Evolutionary conservation across 2,113 vertebrate species (phyloP).

Genomic region (Hoplias malabaricus): DNA sequence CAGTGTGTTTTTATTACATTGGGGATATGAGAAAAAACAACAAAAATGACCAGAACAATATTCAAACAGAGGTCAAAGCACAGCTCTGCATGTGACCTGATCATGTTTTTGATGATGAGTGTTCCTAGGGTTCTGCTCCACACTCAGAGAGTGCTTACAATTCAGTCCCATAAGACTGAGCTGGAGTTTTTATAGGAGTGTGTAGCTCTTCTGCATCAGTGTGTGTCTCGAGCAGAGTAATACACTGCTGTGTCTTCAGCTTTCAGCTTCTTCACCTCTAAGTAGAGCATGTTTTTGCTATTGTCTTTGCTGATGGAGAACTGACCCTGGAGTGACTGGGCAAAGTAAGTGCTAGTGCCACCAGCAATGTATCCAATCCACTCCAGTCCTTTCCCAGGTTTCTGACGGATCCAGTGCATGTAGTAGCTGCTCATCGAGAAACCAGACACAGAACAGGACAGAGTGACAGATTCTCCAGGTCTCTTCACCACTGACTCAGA

Average conservation of each 20-base stretch:
- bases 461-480: conserved; percentile 41
- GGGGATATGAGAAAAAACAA: no score
- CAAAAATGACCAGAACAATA: no score
- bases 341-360: conserved; percentile 15
- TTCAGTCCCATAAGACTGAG: background rate
- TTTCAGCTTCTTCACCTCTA: background rate
- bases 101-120: no score
- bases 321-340: conserved; percentile 38
- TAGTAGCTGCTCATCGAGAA: conserved; percentile 5
- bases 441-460: conserved; percentile 49
- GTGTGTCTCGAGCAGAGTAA: conserved; percentile 15
- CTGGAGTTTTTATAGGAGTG: background rate
- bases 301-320: conserved; percentile 47
- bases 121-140: no score
- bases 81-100: no score
- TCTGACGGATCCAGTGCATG: conserved; percentile 50
- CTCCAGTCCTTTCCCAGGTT: conserved; percentile 36
- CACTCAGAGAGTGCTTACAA: no score
- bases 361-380: background rate
- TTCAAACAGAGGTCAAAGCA: no score
- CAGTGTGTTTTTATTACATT: no score
- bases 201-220: background rate
- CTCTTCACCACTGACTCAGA: conserved; percentile 35
- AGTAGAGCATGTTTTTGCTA: conserved; percentile 23
- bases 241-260: conserved; percentile 31